Evolutionary conservation across 2,888 invertebrate species (phyloP).

Genomic region (Caenorhabditis becei): DNA sequence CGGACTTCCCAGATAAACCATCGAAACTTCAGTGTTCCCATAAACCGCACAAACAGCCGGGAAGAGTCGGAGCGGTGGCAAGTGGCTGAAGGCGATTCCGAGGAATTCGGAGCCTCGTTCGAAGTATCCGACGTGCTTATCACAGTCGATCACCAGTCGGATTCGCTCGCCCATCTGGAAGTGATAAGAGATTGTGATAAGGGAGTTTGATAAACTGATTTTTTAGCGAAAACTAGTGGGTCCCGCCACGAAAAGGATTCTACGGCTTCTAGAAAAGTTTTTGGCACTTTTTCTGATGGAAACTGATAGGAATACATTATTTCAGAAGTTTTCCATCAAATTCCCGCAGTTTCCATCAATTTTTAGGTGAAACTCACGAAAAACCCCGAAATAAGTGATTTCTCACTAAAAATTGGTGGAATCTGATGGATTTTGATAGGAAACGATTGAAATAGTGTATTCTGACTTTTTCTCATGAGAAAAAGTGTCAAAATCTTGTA

Average conservation of each 20-base stretch:
- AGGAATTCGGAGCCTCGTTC: slow-evolving; percentile 94
- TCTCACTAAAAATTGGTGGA: too few species aligned
- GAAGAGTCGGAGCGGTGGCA: slow-evolving; percentile 87
- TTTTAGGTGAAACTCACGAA: too few species aligned
- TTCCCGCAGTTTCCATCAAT: too few species aligned
- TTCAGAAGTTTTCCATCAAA: too few species aligned
- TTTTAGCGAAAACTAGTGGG: too few species aligned
- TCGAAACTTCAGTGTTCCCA: slow-evolving; percentile 98
- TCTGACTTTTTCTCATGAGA: slow-evolving; percentile 8
- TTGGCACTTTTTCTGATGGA: too few species aligned
- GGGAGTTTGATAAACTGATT: too few species aligned
- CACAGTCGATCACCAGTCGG: slow-evolving; percentile 97
- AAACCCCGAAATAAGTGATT: too few species aligned
- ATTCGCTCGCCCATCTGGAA: slow-evolving; percentile 95
- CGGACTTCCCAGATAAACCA: slow-evolving; percentile 98
- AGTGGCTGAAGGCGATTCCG: slow-evolving; percentile 86
- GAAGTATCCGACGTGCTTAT: slow-evolving; percentile 95
- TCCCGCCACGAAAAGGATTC: too few species aligned
- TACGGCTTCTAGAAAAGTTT: too few species aligned
- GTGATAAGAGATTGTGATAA: not conserved
- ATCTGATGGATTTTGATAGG: too few species aligned
- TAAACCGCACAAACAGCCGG: slow-evolving; percentile 98
- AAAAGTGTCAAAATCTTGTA: not conserved
- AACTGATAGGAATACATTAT: too few species aligned
- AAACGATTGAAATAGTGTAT: not conserved